Evolutionary conservation across 1,140 invertebrate genomes (phyloP).

Genomic region (Anagrus nilaparvatae): DNA sequence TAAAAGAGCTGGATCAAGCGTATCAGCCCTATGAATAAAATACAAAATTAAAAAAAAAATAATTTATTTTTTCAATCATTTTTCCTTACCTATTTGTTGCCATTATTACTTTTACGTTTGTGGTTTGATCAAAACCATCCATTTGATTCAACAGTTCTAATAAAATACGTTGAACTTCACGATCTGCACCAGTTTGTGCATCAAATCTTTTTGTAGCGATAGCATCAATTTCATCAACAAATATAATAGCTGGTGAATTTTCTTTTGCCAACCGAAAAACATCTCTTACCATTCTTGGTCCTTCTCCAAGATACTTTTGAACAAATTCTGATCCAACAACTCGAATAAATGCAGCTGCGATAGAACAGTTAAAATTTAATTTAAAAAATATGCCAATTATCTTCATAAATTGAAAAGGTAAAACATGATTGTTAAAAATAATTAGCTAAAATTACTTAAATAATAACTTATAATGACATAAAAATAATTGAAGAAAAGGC

Average conservation of each 20-base stretch:
- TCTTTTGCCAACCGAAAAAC: constrained; percentile 98
- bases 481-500: background rate
- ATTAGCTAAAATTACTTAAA: no score
- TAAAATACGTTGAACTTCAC: constrained; percentile 97
- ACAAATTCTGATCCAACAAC: constrained; percentile 99
- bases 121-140: constrained; percentile 99
- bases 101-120: constrained; percentile 99
- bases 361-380: constrained; percentile 18
- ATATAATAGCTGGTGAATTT: constrained; percentile 98
- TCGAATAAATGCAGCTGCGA: constrained; percentile 87
- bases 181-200: constrained; percentile 97
- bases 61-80: constrained; percentile 8
- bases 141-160: constrained; percentile 98
- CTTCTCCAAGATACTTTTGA: constrained; percentile 98
- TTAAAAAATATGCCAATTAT: background rate
- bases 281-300: constrained; percentile 97
- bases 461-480: no score
- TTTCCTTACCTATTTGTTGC: constrained; percentile 72
- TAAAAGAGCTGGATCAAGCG: constrained; percentile 92
- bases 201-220: constrained; percentile 98
- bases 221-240: constrained; percentile 98
- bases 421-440: no score
- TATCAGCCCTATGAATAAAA: constrained; percentile 96
- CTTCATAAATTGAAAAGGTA: constrained; percentile 4
- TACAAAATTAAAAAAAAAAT: constrained; percentile 15